Evolutionary conservation across 1,140 invertebrate species (phyloP), one percentile per base, ranked within the genome.

Genomic region (Drosophila grimshawi): DNA sequence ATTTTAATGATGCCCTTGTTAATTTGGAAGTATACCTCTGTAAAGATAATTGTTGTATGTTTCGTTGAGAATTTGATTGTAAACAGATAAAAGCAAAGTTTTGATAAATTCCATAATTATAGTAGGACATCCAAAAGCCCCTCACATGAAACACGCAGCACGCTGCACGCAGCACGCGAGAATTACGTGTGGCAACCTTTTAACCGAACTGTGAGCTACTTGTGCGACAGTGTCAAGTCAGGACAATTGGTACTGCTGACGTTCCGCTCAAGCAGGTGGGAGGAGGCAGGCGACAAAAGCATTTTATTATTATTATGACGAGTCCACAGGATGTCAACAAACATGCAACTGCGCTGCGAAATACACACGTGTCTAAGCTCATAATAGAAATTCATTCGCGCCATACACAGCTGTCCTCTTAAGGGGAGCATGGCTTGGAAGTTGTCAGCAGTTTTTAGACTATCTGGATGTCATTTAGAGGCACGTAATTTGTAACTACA

Each of bases 161-260:
- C 46, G 32, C 8, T 30, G 19, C 19, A 19, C 19, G 19, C 19
- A 19, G 45, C 69, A 72, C 46, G 53, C 68, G 53, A 61, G 62
- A 41, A 11, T 56, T 33, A 61, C 32, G 49, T 56, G 11, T 48
- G 33, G n/a, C 53, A 37, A 56, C 48, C 55, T 53, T 75, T 51
- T 61, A 75, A 46, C 60, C 51, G 29, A 70, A 69, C 76, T 70
- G 46, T 27, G 69, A 46, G 30, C 71, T 60, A 35, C 70, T 35
- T 65, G 60, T 46, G 45, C 77, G 39, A 72, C 46, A 61, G 49
- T 86, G 83, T 68, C 76, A 64, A 78, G 71, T 71, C 79, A 80
- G 77, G 80, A 86, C 79, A 86, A 88, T 86, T 86, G 83, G 72
- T 76, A 77, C 88, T 86, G 80, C 83, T 86, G 65, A 61, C 59